phyloP scores from a whole-genome alignment of 1,140 invertebrate species.

The Thaumetopoea pityocampa region DNA sequence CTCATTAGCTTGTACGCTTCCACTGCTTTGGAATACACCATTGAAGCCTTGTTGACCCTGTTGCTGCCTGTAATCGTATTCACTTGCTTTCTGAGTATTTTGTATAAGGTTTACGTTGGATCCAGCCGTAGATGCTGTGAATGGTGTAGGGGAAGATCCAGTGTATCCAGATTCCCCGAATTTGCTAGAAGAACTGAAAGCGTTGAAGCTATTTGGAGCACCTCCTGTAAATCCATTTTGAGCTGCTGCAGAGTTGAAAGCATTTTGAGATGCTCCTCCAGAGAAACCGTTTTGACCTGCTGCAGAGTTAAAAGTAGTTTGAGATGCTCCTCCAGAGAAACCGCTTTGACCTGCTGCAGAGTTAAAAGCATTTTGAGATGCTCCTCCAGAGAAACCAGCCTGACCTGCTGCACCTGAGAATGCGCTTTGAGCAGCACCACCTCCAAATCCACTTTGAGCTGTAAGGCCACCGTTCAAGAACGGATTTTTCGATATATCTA shows the following conservation, averaged over 20 bases:
- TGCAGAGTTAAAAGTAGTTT: slow-evolving; percentile 18
- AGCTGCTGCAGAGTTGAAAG: slow-evolving; percentile 4
- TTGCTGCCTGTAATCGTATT: slow-evolving; percentile 44
- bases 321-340: neutral
- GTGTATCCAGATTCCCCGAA: slow-evolving; percentile 31
- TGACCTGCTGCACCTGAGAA: slow-evolving; percentile 19
- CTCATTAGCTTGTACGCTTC: slow-evolving; percentile 35
- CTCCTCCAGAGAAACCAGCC: slow-evolving; percentile 7
- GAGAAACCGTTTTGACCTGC: slow-evolving; percentile 11
- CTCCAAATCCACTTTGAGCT: slow-evolving; percentile 8
- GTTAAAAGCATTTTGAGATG: slow-evolving; percentile 5
- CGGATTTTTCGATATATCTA: slow-evolving; percentile 40
- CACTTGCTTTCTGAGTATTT: slow-evolving; percentile 42
- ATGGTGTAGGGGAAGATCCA: slow-evolving; percentile 51
- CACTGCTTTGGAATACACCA: slow-evolving; percentile 42
- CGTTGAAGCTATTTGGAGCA: slow-evolving; percentile 5
- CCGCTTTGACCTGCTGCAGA: slow-evolving; percentile 5
- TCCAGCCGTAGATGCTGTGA: slow-evolving; percentile 33
- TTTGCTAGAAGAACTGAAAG: slow-evolving; percentile 21
- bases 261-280: slow-evolving; percentile 10
- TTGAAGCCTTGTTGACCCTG: slow-evolving; percentile 50
- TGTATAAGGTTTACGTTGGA: slow-evolving; percentile 56
- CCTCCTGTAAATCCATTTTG: neutral
- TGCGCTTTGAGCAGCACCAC: slow-evolving; percentile 3
- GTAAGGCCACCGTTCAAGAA: slow-evolving; percentile 25